phyloP scores from a whole-genome alignment of 2,113 vertebrate genomes.

The Laticauda laticaudata region DNA sequence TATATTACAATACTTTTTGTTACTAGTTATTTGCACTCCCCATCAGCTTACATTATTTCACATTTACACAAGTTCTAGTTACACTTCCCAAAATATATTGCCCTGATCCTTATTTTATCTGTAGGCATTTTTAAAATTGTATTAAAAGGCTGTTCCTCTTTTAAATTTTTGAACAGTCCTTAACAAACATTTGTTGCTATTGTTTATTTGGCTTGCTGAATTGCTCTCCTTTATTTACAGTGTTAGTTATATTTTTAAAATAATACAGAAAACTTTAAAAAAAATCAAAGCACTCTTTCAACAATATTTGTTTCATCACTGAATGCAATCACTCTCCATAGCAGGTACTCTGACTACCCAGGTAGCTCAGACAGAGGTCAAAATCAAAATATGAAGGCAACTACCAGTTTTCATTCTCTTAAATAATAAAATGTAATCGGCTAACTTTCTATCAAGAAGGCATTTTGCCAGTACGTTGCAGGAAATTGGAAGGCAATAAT shows the following conservation, averaged over 20 bases:
- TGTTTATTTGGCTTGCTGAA: neutral
- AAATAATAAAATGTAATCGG: conserved; percentile 49
- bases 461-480: conserved; percentile 47
- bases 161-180: neutral
- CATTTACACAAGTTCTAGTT: neutral
- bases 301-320: neutral
- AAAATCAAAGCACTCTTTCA: neutral
- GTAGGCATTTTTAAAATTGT: neutral
- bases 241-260: neutral
- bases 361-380: conserved; percentile 11
- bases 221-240: neutral
- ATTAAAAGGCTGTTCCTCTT: neutral
- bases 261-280: neutral
- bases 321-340: conserved; percentile 4
- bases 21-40: neutral
- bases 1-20: neutral
- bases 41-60: neutral
- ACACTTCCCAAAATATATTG: neutral
- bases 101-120: neutral
- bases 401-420: conserved; percentile 36
- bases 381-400: conserved; percentile 18
- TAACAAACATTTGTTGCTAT: neutral
- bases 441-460: conserved; percentile 58
- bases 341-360: conserved; percentile 15
- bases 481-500: conserved; percentile 53